A percentile compares a stretch with the other conserved stretches of the same genome.
Evolutionary conservation across 2,797 vertebrate species (phyloP).

Genomic region (Syngnathus rostellatus): DNA sequence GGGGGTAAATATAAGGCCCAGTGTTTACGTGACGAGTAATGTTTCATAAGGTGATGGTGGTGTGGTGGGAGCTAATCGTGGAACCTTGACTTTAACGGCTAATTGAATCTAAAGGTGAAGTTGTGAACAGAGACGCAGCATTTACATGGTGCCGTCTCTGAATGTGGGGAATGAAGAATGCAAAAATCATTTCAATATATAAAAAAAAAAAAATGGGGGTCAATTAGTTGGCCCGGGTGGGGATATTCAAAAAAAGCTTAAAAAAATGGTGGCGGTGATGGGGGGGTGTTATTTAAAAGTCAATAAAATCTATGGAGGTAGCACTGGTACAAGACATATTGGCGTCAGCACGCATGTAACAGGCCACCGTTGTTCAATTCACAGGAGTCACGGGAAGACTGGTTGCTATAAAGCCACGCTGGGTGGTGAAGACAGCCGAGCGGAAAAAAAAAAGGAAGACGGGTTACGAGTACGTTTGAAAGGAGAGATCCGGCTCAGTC

Average conservation of each 20-base stretch:
- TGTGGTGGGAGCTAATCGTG: background rate
- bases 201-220: background rate
- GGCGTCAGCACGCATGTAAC: constrained; percentile 16
- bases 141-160: constrained; percentile 22
- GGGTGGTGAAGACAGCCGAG: constrained; percentile 13
- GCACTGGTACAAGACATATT: background rate
- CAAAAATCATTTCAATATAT: background rate
- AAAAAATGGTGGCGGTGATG: background rate
- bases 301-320: background rate
- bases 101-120: too few species aligned
- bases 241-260: background rate
- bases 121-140: constrained; percentile 1
- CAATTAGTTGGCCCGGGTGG: background rate
- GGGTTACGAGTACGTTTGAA: constrained; percentile 16
- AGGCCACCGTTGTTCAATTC: constrained; percentile 32
- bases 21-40: constrained; percentile 28
- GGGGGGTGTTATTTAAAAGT: background rate
- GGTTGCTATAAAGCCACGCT: constrained; percentile 3
- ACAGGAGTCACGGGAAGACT: constrained; percentile 22
- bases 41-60: constrained; percentile 12
- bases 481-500: constrained; percentile 69
- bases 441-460: constrained; percentile 28
- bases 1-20: constrained; percentile 14
- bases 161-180: constrained; percentile 6
- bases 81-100: background rate